Evolutionary conservation across 2,888 invertebrate species (phyloP), one percentile per base, ranked within the genome.

Genomic region (Campoplex capitator): DNA sequence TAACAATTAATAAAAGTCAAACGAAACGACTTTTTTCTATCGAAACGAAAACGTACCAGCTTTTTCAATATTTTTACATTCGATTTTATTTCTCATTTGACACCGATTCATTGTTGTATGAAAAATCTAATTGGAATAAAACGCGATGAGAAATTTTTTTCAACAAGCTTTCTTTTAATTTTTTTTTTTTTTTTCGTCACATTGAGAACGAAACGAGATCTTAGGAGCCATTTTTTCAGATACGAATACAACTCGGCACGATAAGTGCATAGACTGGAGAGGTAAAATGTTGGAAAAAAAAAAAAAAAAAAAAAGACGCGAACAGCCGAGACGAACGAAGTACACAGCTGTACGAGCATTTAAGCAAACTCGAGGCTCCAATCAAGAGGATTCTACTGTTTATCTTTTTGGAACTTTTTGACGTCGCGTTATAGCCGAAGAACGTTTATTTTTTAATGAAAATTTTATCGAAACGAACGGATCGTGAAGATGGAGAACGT

Each of bases 331-430:
- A 62, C 32, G 77, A 77, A 35, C n/a, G 42, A 68, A 42, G 11
- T 56, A 83, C 84, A 76, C 88, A 88, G 84, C 75, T 86, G 88
- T 81, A 73, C 56, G 83, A 68, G 81, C 86, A 86, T 84, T 84
- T 88, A 77, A 86, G 86, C 83, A 86, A 88, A 88, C 88, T 73
- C 58, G 75, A 68, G 35, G 48, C 68, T 76, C 76, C 81, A 81
- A 76, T 73, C 56, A 71, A 85, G 28, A 67, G 4, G 48, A 78
- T 68, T 74, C 45, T 28, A 51, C n/a, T 45, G 32, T 18, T 58
- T 45, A 32, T 62, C 62, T 45, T 32, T 38, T 13, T 48, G 45
- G 7, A 62, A 16, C 11, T 62, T 75, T 48, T 62, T 28, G 9
- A 62, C 42, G 62, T 16, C 62, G 32, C 2, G 28, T 23, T 23